Evolutionary conservation across 2,113 vertebrate species (phyloP).

Genomic region (Heliornis fulica): DNA sequence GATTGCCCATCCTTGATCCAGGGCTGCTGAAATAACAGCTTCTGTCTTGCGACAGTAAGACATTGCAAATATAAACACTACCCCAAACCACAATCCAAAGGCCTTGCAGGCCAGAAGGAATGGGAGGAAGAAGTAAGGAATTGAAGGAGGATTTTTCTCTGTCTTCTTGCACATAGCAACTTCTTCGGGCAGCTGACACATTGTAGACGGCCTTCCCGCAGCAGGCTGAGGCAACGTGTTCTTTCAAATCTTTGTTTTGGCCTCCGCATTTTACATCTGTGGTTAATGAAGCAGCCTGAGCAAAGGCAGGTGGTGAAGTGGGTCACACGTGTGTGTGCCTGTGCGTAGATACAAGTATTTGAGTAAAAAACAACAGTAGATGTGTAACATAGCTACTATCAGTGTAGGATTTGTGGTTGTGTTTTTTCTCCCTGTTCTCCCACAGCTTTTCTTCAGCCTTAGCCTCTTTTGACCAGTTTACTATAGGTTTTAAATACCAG

Average conservation of each 20-base stretch:
- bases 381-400: background rate
- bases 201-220: background rate
- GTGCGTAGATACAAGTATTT: rapidly evolving
- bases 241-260: background rate
- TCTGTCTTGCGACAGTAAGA: background rate
- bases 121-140: background rate
- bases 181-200: background rate
- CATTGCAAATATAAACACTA: background rate
- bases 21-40: background rate
- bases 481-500: background rate
- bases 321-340: rapidly evolving
- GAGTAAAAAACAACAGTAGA: background rate
- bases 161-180: rapidly evolving
- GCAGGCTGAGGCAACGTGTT: rapidly evolving
- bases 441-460: background rate
- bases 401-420: background rate
- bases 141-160: background rate
- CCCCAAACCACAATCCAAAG: background rate
- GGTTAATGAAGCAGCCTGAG: background rate
- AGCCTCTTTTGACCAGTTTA: background rate
- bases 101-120: rapidly evolving
- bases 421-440: background rate
- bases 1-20: background rate
- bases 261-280: background rate
- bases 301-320: background rate